Base-by-base conservation (phyloP, 2,888 invertebrate species). In the Liposcelis brunnea region DNA sequence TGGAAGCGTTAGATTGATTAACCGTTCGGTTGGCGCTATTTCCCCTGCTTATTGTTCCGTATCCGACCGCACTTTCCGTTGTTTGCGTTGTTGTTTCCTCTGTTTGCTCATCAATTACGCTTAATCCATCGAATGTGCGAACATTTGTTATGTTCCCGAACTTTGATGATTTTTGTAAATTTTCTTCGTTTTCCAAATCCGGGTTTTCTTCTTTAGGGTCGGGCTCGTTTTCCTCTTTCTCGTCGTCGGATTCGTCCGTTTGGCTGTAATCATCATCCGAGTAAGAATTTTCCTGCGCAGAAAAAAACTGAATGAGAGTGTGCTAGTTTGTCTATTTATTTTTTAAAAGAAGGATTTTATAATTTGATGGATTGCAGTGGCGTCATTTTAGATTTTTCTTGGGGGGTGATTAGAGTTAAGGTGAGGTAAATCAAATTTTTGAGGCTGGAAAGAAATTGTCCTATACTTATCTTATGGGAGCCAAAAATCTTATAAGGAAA, bases 141-240 rank as follows among this genome's bases (percentile, higher is more conserved):
- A 18, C 16, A n/a, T n/a, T n/a, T 18, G 19, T 14, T 40, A 16
- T 16, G 7, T 16, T 16, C 19, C 12, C 40, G n/a, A 40, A 19
- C 18, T n/a, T 16, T 40, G 40, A 40, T 16, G 40, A 40, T 19
- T 40, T 40, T 11, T 40, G 40, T 19, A 40, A 18, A 11, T 40
- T 40, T 44, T 53, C 48, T 11, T 48, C 50, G 11, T 40, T 37
- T 12, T 47, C 51, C 26, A 52, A 49, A 16, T 54, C 53, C 3
- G 37, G 44, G 4, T 51, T 49, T 2, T 56, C 54, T 10, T 52
- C 62, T 34, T 62, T 62, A 53, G 64, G 63, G 50, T 65, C 62
- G 35, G 64, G 63, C 50, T 65, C 62, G 35, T 61, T 61, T 53
- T 65, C 65, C 49, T 64, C 62, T 31, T 61, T 61, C 44, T 61